These are phyloP conservation scores for Myopa tessellatipennis DNA, from an alignment of 2,888 invertebrate species.

Conservation along the genomic window DNA sequence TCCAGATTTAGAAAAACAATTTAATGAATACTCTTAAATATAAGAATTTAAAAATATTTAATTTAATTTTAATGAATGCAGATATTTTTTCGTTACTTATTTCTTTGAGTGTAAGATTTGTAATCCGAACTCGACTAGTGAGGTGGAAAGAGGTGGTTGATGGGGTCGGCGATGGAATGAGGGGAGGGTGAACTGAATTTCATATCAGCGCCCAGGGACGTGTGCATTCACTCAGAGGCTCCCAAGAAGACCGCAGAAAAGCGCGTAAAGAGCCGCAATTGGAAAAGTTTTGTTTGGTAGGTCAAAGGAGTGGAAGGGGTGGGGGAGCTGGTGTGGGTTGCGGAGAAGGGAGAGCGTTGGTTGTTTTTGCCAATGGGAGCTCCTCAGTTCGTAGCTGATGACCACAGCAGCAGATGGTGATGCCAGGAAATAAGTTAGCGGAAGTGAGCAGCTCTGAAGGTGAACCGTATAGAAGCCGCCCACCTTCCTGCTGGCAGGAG, in stretches of 20 bases:
- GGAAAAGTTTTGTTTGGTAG: slow-evolving; percentile 25
- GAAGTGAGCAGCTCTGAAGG: neutral
- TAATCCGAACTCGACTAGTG: too few species aligned
- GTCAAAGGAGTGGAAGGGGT: neutral
- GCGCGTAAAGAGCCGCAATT: slow-evolving; percentile 31
- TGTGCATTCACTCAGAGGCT: slow-evolving; percentile 25
- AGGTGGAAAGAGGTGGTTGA: neutral
- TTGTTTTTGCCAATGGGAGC: neutral
- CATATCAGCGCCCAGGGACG: slow-evolving; percentile 26
- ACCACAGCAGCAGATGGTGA: neutral
- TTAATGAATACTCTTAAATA: too few species aligned
- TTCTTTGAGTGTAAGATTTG: too few species aligned
- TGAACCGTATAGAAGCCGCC: too few species aligned
- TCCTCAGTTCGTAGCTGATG: neutral
- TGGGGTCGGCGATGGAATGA: neutral
- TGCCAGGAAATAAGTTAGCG: neutral
- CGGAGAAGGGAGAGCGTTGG: neutral
- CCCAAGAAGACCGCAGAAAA: slow-evolving; percentile 8
- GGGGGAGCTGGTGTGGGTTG: neutral
- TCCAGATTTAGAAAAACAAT: too few species aligned
- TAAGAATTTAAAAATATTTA: too few species aligned
- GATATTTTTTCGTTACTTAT: too few species aligned
- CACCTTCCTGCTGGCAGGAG: too few species aligned
- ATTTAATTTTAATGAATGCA: too few species aligned
- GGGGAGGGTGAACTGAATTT: slow-evolving; percentile 6